Base-by-base conservation (phyloP, 2,113 vertebrate species). In the Clarias gariepinus region DNA sequence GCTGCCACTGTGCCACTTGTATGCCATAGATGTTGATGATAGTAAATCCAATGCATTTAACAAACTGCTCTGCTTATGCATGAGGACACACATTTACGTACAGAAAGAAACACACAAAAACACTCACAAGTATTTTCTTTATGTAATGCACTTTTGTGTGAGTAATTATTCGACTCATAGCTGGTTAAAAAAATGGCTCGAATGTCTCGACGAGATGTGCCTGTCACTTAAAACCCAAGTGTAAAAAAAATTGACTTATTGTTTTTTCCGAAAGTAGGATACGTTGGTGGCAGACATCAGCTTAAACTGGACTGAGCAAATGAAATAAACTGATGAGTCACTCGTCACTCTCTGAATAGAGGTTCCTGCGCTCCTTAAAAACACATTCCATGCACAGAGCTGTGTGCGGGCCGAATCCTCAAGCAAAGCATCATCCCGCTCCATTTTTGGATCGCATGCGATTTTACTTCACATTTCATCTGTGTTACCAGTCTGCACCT, bases 311-410 rank as follows among this genome's bases (percentile, higher is more conserved):
- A 76, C 41, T 76, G 73, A 53, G 41, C 73, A 76, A 76, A 76
- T 2, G 4, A 76, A 76, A 76, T 76, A 15, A 76, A 47, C 73
- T 52, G 73, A n/a, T 76, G 73, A 76, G 41, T 76, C 73, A 76
- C 41, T 52, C 73, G n/a, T 52, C 73, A 52, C 41, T 76, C 73
- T 52, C 73, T n/a, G 41, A 11, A 52, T 25, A 52, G 23, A 7
- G n/a, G 73, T 2, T 76, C 33, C 19, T 73, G 33, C 4, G 33
- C 19, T 53, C 73, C 73, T 76, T 23, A 76, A 47, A 76, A 76
- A 53, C 41, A n/a, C 73, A 23, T 73, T 41, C 69, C 33, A 18
- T 41, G 69, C 33, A n/a, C 41, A 76, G 41, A 41, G 36, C 33
- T 4, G 19, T n/a, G 30, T 12, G 8, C 5, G 36, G 23, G 73